These are phyloP conservation scores for Acheta domesticus DNA, from an alignment of 2,888 invertebrate genomes.

Conservation along the genomic window DNA sequence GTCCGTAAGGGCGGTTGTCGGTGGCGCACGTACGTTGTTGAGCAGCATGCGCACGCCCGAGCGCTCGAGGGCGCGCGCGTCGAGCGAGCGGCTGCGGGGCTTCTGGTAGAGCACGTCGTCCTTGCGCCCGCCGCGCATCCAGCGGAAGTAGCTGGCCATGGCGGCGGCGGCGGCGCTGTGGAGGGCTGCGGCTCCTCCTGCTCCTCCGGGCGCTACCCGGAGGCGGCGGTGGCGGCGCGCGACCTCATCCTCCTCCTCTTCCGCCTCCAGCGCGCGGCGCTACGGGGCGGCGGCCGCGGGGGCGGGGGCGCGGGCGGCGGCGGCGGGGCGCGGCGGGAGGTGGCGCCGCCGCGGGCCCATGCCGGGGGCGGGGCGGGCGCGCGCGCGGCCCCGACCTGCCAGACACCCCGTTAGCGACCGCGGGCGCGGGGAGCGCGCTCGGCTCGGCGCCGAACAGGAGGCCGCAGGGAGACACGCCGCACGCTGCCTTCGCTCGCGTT, in stretches of 20 bases:
- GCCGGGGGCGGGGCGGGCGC: not conserved
- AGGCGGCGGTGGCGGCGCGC: not conserved
- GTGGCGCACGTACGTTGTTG: conserved; percentile 49
- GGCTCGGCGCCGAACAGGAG: too few relatives aligned
- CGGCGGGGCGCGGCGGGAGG: not conserved
- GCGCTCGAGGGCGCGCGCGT: conserved; percentile 66
- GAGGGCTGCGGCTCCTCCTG: conserved; percentile 18
- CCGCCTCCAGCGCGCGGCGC: not conserved
- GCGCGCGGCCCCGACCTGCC: not conserved
- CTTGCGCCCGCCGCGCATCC: conserved; percentile 56
- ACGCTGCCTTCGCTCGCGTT: too few relatives aligned
- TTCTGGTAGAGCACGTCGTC: conserved; percentile 51
- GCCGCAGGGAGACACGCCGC: too few relatives aligned
- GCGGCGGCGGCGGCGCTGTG: conserved; percentile 30
- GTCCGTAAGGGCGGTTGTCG: too few relatives aligned
- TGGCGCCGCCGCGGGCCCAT: not conserved
- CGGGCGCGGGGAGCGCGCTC: too few relatives aligned
- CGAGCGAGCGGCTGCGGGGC: conserved; percentile 69
- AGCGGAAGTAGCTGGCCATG: conserved; percentile 67
- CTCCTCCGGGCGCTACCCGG: not conserved
- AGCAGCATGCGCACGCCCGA: conserved; percentile 63
- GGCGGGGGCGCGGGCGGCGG: not conserved
- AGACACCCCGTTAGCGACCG: too few relatives aligned
- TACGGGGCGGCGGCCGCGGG: not conserved
- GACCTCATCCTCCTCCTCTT: not conserved